A percentile compares a stretch with the other conserved stretches of the same genome.
Evolutionary conservation across 2,888 invertebrate species (phyloP).

Genomic region (Argynnis bischoffii): DNA sequence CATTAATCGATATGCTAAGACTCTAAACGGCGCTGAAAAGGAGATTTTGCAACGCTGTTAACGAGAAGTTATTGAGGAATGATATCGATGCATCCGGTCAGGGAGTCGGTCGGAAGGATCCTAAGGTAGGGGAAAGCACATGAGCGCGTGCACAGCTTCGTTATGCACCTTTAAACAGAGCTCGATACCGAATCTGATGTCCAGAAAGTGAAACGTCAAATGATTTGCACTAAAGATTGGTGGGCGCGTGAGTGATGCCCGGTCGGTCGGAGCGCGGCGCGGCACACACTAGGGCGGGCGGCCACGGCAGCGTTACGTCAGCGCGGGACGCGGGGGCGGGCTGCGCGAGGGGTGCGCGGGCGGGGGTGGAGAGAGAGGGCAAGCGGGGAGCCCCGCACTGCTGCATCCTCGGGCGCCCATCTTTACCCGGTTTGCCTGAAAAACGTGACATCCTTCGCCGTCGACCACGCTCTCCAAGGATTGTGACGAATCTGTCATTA

Average conservation of each 20-base stretch:
- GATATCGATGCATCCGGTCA: constrained; percentile 72
- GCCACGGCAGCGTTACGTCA: constrained; percentile 80
- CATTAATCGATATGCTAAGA: constrained; percentile 44
- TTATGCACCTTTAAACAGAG: constrained; percentile 69
- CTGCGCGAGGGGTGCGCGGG: constrained; percentile 42
- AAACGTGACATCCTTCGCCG: constrained; percentile 70
- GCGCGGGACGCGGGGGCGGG: constrained; percentile 64
- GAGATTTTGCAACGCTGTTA: constrained; percentile 65
- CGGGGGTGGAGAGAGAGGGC: constrained; percentile 45
- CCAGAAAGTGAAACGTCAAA: constrained; percentile 73
- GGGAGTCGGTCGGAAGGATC: constrained; percentile 68
- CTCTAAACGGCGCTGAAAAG: constrained; percentile 48
- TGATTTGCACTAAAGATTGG: constrained; percentile 71
- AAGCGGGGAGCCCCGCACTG: constrained; percentile 64
- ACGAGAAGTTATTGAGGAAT: constrained; percentile 67
- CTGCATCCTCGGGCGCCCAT: constrained; percentile 76
- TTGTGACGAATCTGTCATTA: constrained; percentile 6
- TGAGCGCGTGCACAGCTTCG: constrained; percentile 60
- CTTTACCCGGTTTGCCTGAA: constrained; percentile 68
- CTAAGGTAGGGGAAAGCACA: constrained; percentile 47
- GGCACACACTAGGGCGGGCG: constrained; percentile 80
- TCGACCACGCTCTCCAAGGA: constrained; percentile 43
- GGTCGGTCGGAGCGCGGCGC: constrained; percentile 75
- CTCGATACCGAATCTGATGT: constrained; percentile 62
- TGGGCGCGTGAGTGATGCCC: constrained; percentile 65